These are phyloP conservation scores for Catonia carolina DNA, from an alignment of 2,888 invertebrate genomes.

Conservation along the genomic window DNA sequence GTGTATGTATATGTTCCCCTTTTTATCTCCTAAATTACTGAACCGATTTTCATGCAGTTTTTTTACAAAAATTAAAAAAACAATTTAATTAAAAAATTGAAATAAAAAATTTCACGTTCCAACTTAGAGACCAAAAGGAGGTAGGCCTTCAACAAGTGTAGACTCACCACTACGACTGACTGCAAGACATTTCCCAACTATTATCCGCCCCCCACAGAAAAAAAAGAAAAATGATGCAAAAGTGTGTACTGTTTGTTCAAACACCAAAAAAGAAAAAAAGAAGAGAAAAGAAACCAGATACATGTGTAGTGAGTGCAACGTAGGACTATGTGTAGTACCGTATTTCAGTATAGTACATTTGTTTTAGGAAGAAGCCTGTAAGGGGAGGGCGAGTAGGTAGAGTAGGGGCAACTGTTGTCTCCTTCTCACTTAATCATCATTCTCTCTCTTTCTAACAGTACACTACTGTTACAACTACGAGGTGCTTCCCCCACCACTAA, in stretches of 20 bases:
- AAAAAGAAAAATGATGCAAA: constrained; percentile 4
- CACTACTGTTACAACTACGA: no score
- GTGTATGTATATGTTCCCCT: no score
- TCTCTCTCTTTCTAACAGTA: no score
- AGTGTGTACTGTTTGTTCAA: constrained; percentile 14
- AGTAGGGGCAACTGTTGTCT: no score
- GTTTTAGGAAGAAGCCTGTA: no score
- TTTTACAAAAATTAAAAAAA: no score
- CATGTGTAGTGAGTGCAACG: constrained; percentile 12
- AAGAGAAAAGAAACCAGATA: constrained; percentile 17
- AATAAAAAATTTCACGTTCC: constrained; percentile 5
- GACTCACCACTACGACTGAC: constrained; percentile 12
- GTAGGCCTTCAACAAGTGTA: constrained; percentile 4
- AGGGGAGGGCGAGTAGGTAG: no score
- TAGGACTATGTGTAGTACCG: constrained; percentile 16
- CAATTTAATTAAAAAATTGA: no score
- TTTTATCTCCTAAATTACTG: no score
- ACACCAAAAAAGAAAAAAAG: constrained; percentile 7
- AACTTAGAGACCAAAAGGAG: background rate
- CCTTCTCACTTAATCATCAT: no score
- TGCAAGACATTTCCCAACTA: constrained; percentile 10
- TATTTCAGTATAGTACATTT: constrained; percentile 14
- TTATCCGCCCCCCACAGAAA: constrained; percentile 10
- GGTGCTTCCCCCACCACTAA: no score
- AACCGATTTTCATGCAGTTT: no score